Evolutionary conservation across 1,140 invertebrate genomes (phyloP), one percentile per base, ranked within the genome.

Genomic region (Papilio xuthus): DNA sequence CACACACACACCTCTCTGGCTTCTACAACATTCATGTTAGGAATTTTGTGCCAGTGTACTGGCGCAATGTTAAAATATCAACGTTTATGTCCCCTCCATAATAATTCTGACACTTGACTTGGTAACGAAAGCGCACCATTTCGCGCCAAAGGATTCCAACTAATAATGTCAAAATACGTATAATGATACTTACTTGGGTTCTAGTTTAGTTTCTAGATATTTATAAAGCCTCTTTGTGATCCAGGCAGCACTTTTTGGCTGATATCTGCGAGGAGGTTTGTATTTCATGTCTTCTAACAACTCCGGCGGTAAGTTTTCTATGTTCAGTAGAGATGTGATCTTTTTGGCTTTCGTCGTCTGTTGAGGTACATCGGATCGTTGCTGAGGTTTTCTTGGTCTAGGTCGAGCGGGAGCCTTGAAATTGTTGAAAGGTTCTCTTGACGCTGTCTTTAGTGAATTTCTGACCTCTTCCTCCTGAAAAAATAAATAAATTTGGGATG

Each of bases 161-260:
- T n/a, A n/a, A n/a, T n/a, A n/a, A n/a, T n/a, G n/a, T n/a, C n/a
- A n/a, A n/a, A n/a, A n/a, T n/a, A n/a, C n/a, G n/a, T 81, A 71
- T 81, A 44, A 50, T 18, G 26, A 4, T 28, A 69, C 18, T 23
- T 41, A 26, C 23, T 63, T 63, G 0, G 89, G 85, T 47, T 92
- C 89, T 69, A 93, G 73, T 81, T 93, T 93, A 0, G 71, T 86
- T 84, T 93, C 92, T 72, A 93, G 88, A 79, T 83, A 92, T 15
- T 90, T 92, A 63, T 93, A 92, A 76, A 93, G 77, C 42, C 89
- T 78, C 32, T 92, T 92, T 0, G 90, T 92, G 1, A 88, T 88
- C 92, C 92, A 93, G 0, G 91, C 83, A 0, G 90, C 91, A 15
- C 87, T 92, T 13, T 77, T 83, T 0, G 90, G 90, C 69, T 86